Evolutionary conservation across 2,888 invertebrate species (phyloP), one percentile per base, ranked within the genome.

Genomic region (Agonum fuliginosum): DNA sequence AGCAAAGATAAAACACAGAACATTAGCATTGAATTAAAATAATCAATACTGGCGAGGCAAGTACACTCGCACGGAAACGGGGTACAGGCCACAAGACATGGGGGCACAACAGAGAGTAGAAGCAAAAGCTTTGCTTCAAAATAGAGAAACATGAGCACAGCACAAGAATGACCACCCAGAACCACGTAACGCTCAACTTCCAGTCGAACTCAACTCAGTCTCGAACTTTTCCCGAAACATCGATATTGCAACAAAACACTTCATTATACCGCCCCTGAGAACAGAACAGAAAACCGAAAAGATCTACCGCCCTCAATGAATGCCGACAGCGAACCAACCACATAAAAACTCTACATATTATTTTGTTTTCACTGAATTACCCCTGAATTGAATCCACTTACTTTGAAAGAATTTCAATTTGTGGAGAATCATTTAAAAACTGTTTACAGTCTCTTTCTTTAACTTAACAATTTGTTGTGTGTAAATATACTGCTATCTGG

Each of bases 21-120:
- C 70, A 70, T 70, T 70, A 70, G 70, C 70, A 70, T 70, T 70
- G 70, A 70, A 70, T 70, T 70, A 70, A 70, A 70, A 70, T 70
- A 70, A 70, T 70, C 70, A 70, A 70, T 70, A 70, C 70, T 27
- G 22, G 46, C 41, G 24, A 22, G 17, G 30, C 27, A 62, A 62
- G 27, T 62, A 5, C 17, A 10, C 30, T 62, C 14, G 30, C 14
- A 70, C 27, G 46, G 14, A n/a, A n/a, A n/a, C n/a, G n/a, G n/a
- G n/a, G n/a, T n/a, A n/a, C n/a, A n/a, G n/a, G n/a, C n/a, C n/a
- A n/a, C n/a, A n/a, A n/a, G n/a, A n/a, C n/a, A n/a, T n/a, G n/a
- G 6, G 8, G 22, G 3, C 17, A 27, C 37, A 37, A 12, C n/a
- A 37, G 12, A 67, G 14, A 19, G 65, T 1, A 14, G n/a, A 20